Evolutionary conservation across 2,797 vertebrate genomes (phyloP).

Genomic region (Sebastes goodei): DNA sequence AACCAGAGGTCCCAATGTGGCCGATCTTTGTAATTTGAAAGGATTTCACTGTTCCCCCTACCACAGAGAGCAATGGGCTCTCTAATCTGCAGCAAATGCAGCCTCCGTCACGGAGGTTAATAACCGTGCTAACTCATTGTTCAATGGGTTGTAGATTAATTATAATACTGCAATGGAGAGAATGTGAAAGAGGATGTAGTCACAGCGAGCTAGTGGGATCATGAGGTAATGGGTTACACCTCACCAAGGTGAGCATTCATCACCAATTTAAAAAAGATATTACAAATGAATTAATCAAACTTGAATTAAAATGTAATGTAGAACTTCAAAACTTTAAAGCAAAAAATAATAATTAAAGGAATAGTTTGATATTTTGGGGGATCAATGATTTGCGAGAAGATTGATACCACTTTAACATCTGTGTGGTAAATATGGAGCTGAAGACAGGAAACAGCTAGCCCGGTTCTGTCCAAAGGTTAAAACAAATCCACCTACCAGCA

Average conservation of each 20-base stretch:
- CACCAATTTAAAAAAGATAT: neutral
- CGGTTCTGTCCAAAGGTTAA: neutral
- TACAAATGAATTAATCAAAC: neutral
- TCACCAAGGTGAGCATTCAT: neutral
- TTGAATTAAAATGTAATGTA: neutral
- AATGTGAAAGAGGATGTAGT: neutral
- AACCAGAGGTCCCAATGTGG: neutral
- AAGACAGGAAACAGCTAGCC: neutral
- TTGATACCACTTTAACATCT: neutral
- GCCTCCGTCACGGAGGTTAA: constrained; percentile 37
- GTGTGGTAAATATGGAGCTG: neutral
- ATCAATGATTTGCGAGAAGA: neutral
- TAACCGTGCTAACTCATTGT: constrained; percentile 24
- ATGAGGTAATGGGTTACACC: neutral
- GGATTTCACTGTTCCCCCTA: neutral
- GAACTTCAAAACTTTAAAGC: neutral
- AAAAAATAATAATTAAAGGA: neutral
- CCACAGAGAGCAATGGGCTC: constrained; percentile 6
- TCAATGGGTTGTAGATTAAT: constrained; percentile 35
- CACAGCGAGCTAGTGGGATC: neutral
- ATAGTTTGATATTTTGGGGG: neutral
- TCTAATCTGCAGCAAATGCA: constrained; percentile 35
- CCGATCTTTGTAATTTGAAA: neutral
- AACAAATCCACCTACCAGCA: neutral
- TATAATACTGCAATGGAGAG: constrained; percentile 8